Percentiles rank a stretch among this genome's conserved stretches.
Conservation (phyloP, 2,797 vertebrate species). For the Gephyroberyx darwinii region DNA sequence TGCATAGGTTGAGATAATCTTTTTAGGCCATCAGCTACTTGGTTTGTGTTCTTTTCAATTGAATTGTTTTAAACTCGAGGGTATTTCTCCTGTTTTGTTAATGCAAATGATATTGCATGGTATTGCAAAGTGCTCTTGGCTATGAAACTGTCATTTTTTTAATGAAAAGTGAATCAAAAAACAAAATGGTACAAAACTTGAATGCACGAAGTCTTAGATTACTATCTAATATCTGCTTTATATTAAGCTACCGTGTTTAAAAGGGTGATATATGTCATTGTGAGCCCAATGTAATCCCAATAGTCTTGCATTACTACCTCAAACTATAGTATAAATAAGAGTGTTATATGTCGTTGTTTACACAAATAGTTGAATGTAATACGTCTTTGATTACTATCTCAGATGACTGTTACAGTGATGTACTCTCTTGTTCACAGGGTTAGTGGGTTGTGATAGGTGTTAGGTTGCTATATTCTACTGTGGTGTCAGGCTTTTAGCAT, state of each 20-base stretch:
- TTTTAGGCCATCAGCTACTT: too few species aligned
- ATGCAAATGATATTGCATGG: too few species aligned
- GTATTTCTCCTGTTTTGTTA: too few species aligned
- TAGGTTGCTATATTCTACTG: slow-evolving; percentile 9
- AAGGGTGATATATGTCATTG: background rate
- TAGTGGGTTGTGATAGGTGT: background rate
- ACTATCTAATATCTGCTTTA: background rate
- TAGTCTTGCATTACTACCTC: background rate
- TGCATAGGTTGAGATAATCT: too few species aligned
- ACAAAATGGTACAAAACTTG: too few species aligned
- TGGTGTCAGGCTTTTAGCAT: background rate
- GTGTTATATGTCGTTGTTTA: background rate
- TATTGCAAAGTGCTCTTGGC: too few species aligned
- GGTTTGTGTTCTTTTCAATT: too few species aligned
- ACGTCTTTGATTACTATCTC: slow-evolving; percentile 11
- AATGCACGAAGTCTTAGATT: too few species aligned
- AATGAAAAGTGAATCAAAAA: too few species aligned
- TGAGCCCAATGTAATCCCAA: too few species aligned
- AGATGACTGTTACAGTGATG: background rate
- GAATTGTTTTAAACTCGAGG: too few species aligned
- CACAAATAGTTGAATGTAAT: background rate
- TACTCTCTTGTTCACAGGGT: background rate
- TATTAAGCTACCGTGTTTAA: background rate
- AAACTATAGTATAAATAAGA: background rate
- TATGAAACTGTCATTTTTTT: too few species aligned